A percentile compares a stretch with the other conserved stretches of the same genome.
Conservation (phyloP, 2,797 vertebrate species). For the Furcifer pardalis region DNA sequence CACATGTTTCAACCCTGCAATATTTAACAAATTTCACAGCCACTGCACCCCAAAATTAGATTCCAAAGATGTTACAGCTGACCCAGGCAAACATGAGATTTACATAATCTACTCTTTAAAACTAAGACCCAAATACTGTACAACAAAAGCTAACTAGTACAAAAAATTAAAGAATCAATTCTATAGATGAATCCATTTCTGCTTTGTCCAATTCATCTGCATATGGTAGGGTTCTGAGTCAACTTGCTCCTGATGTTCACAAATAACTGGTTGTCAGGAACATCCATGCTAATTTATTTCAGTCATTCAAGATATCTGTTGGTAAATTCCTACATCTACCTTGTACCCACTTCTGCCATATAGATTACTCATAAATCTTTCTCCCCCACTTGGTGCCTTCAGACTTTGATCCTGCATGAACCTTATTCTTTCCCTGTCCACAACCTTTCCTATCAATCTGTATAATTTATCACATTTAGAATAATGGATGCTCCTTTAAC, state of each 20-base stretch:
- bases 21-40: not conserved
- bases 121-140: not conserved
- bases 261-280: not conserved
- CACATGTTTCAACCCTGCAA: not conserved
- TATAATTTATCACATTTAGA: not conserved
- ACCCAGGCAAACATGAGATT: not conserved
- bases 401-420: not conserved
- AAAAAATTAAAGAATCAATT: not conserved
- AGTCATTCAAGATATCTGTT: not conserved
- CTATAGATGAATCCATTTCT: not conserved
- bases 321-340: not conserved
- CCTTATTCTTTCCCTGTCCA: not conserved
- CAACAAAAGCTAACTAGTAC: too few species aligned
- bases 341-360: not conserved
- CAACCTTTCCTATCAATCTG: too few species aligned
- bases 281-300: not conserved
- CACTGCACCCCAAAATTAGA: not conserved
- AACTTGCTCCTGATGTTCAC: not conserved
- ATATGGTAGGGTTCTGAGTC: not conserved
- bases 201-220: not conserved
- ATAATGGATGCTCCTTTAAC: not conserved
- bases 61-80: not conserved
- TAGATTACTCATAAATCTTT: not conserved
- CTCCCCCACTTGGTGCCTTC: not conserved
- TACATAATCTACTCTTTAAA: not conserved